Conservation (phyloP, 2,113 vertebrate genomes). For the Cranoglanis bouderius region DNA sequence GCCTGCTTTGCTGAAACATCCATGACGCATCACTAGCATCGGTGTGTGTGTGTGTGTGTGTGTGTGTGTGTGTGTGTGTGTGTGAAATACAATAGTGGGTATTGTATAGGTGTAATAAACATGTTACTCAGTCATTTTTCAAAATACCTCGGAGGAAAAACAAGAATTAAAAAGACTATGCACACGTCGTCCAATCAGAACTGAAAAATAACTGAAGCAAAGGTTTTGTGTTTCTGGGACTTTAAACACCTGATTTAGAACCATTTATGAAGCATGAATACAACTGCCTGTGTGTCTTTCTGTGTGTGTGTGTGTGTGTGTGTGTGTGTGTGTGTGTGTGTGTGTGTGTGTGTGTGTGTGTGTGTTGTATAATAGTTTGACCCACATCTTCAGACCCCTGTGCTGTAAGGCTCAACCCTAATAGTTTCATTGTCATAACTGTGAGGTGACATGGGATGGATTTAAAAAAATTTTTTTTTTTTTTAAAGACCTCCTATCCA, state of each 20-base stretch:
- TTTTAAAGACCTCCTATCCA: neutral
- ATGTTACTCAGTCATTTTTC: neutral
- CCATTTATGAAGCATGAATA: neutral
- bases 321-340: neutral
- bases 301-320: too few species aligned
- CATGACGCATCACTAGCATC: neutral
- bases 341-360: neutral
- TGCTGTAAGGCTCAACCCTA: neutral
- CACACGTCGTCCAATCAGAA: neutral
- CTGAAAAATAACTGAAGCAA: neutral
- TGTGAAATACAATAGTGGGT: neutral
- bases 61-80: too few species aligned
- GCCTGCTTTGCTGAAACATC: neutral
- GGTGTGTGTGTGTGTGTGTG: too few species aligned
- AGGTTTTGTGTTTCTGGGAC: neutral
- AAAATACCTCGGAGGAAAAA: neutral
- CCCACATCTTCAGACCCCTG: neutral
- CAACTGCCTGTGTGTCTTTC: neutral
- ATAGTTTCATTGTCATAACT: neutral
- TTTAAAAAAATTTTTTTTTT: too few species aligned
- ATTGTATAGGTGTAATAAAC: neutral
- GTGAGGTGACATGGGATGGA: neutral
- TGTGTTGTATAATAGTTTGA: neutral
- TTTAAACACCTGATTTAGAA: neutral
- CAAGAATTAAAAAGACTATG: neutral